Evolutionary conservation across 2,888 invertebrate species (phyloP).

Genomic region (Erebia palarica): DNA sequence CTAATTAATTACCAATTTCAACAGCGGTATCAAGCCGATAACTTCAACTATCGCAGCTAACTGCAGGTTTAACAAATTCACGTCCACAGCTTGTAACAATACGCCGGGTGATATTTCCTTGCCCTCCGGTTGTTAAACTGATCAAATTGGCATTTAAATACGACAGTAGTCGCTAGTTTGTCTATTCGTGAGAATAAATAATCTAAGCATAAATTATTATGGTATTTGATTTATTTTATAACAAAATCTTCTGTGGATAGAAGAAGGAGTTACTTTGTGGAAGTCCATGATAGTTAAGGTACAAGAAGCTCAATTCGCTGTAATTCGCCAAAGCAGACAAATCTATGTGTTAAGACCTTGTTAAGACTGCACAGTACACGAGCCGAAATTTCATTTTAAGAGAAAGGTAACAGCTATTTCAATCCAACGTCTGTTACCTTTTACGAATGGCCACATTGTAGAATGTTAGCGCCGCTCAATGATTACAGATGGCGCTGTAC

Average conservation of each 20-base stretch:
- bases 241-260: not conserved
- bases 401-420: too few species aligned
- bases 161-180: slow-evolving; percentile 10
- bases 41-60: slow-evolving; percentile 32
- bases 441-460: too few species aligned
- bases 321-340: too few species aligned
- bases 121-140: slow-evolving; percentile 28
- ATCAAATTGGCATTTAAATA: slow-evolving; percentile 35
- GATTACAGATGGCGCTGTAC: too few species aligned
- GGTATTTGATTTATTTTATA: not conserved
- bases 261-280: too few species aligned
- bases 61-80: slow-evolving; percentile 31
- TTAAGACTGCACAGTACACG: too few species aligned
- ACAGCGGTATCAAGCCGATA: slow-evolving; percentile 43
- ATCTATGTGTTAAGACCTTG: too few species aligned
- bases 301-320: too few species aligned
- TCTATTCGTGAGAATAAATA: not conserved
- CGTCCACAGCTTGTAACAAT: slow-evolving; percentile 26
- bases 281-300: too few species aligned
- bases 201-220: not conserved
- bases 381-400: too few species aligned
- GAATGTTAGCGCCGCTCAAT: too few species aligned
- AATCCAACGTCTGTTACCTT: too few species aligned
- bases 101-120: slow-evolving; percentile 18
- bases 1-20: slow-evolving; percentile 57